Percentiles rank a stretch among this genome's conserved stretches.
Evolutionary conservation across 2,888 invertebrate species (phyloP).

Genomic region (Plebejus argus): DNA sequence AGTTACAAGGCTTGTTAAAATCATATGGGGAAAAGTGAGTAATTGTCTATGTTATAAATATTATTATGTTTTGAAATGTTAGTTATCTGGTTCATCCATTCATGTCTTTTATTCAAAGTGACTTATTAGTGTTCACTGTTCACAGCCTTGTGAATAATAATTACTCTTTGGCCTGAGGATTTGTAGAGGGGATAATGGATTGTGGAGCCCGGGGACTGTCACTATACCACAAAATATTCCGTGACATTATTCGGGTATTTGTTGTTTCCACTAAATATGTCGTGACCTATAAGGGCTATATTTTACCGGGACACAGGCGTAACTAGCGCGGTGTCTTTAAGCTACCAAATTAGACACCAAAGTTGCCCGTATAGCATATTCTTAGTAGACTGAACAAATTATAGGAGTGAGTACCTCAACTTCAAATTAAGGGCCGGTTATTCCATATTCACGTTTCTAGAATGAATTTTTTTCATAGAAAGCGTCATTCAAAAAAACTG

Average conservation of each 20-base stretch:
- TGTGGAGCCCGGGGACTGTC: not conserved
- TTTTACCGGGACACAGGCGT: not conserved
- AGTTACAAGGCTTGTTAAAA: too few species aligned
- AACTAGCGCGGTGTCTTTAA: not conserved
- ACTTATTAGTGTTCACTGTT: conserved; percentile 19
- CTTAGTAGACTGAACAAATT: too few species aligned
- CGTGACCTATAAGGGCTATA: not conserved
- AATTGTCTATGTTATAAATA: too few species aligned
- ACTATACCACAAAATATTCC: conserved; percentile 5
- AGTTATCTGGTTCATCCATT: not conserved
- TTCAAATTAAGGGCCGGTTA: too few species aligned
- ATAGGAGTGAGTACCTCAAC: too few species aligned
- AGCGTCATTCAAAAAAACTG: too few species aligned
- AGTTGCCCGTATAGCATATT: too few species aligned
- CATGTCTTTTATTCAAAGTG: not conserved
- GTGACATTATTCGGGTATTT: conserved; percentile 5
- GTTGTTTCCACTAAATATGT: not conserved
- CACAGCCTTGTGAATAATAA: conserved; percentile 21
- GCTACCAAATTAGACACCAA: not conserved
- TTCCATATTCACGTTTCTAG: too few species aligned
- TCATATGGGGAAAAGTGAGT: too few species aligned
- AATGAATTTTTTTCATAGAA: too few species aligned
- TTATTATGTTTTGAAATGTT: not conserved
- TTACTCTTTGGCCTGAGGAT: not conserved
- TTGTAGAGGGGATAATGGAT: conserved; percentile 16